Evolutionary conservation across 2,113 vertebrate species (phyloP), one percentile per base, ranked within the genome.

Genomic region (Gasterosteus nipponicus): DNA sequence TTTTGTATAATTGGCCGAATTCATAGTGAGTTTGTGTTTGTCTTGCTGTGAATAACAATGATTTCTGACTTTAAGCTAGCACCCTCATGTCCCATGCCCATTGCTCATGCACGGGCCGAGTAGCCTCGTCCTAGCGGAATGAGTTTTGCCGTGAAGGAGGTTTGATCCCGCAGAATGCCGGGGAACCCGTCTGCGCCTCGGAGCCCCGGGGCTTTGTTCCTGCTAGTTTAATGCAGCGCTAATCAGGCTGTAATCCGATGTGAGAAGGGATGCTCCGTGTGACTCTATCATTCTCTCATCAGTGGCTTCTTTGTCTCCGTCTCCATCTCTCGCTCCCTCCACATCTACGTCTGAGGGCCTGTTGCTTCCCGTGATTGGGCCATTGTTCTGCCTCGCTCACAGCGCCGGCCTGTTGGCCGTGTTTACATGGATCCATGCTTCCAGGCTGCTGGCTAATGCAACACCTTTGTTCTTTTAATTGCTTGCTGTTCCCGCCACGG

Each of bases 381-480:
- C 82, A 82, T 91, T 91, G 87, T 89, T 89, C 61, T 26, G 75
- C 71, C 58, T 79, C 39, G 31, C 73, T 85, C 69, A 44, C 64
- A 70, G 77, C 75, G 33, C 59, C 60, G 57, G 78, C 73, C 75
- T 75, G 83, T 87, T 85, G 86, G 84, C 73, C 70, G 51, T 90
- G 90, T 89, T 90, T 86, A 87, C 89, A 83, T 77, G 71, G 70
- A 86, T 84, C 83, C 66, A 16, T 88, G 76, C 83, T 78, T 90
- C 78, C 74, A 69, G 66, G 81, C 77, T 77, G 77, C 76, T 69
- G 85, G 86, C 86, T 89, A 82, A 88, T 86, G 85, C 86, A 84
- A 71, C 84, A 85, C 75, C 87, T 91, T 89, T 90, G 81, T 87
- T 91, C 83, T 90, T 86, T 77, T 91, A 90, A 92, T 91, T 90